These are phyloP conservation scores for Chlamydotis undulata DNA, from an alignment of 2,113 vertebrate genomes.

Conservation along the genomic window DNA sequence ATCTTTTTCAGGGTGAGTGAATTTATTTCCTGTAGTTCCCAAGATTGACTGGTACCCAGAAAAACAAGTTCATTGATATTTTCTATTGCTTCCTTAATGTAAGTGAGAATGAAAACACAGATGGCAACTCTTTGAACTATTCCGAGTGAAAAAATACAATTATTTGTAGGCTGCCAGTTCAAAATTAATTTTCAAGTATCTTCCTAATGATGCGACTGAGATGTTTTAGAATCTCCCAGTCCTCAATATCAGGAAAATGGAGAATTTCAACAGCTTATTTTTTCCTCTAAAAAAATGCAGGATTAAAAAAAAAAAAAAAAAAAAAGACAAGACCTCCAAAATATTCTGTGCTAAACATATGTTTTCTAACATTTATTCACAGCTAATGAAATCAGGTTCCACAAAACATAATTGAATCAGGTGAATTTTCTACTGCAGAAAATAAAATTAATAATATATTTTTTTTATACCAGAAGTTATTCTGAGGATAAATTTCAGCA, in stretches of 20 bases:
- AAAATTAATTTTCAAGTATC: not conserved
- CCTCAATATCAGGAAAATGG: not conserved
- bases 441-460: not conserved
- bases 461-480: not conserved
- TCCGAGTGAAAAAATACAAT: not conserved
- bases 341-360: not conserved
- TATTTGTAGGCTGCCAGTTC: not conserved
- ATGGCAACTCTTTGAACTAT: not conserved
- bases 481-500: not conserved
- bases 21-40: constrained; percentile 26
- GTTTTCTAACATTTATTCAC: not conserved
- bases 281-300: not conserved
- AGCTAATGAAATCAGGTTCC: not conserved
- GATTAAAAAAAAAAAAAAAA: not conserved
- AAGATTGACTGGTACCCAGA: constrained; percentile 9
- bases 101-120: constrained; percentile 41
- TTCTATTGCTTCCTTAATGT: not conserved
- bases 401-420: not conserved
- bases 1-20: constrained; percentile 38
- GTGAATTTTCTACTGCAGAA: not conserved
- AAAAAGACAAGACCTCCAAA: not conserved
- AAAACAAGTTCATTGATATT: constrained; percentile 30
- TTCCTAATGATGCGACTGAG: not conserved
- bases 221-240: not conserved
- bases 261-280: not conserved